A percentile compares a stretch with the other conserved stretches of the same genome.
phyloP scores from a whole-genome alignment of 92 coral and sea anemone genomes.

The Virgularia gustaviana region DNA sequence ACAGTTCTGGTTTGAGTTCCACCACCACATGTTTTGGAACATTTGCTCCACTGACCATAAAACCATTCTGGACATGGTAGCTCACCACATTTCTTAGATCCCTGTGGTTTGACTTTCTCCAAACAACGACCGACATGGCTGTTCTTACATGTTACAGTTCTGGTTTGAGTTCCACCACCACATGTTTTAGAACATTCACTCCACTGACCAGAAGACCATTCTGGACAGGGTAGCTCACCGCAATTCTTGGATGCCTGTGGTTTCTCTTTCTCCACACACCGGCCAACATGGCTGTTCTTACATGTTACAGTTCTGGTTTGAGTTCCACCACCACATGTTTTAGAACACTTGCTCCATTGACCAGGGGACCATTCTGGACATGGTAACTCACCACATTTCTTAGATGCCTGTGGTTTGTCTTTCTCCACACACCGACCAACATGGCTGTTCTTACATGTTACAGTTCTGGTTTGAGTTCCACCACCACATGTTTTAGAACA shows the following conservation, averaged over 20 bases:
- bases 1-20: slow-evolving; percentile 75
- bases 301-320: slow-evolving; percentile 48
- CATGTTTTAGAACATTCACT: slow-evolving; percentile 38
- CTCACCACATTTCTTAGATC: not conserved
- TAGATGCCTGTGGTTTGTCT: not conserved
- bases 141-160: slow-evolving; percentile 47
- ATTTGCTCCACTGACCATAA: slow-evolving; percentile 16
- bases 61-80: slow-evolving; percentile 26
- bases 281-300: slow-evolving; percentile 12
- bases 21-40: slow-evolving; percentile 72
- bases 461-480: slow-evolving; percentile 19
- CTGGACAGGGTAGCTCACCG: slow-evolving; percentile 58
- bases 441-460: slow-evolving; percentile 15
- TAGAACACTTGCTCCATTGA: slow-evolving; percentile 29
- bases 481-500: slow-evolving; percentile 28
- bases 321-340: slow-evolving; percentile 39
- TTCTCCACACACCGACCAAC: slow-evolving; percentile 9
- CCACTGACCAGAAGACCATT: slow-evolving; percentile 78
- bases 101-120: not conserved
- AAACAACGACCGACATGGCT: slow-evolving; percentile 20
- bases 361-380: slow-evolving; percentile 18
- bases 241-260: not conserved
- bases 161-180: slow-evolving; percentile 36
- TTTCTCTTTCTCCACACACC: not conserved
- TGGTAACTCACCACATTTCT: slow-evolving; percentile 2